Conservation (phyloP, 2,797 vertebrate species). For the Oreortyx pictus region DNA sequence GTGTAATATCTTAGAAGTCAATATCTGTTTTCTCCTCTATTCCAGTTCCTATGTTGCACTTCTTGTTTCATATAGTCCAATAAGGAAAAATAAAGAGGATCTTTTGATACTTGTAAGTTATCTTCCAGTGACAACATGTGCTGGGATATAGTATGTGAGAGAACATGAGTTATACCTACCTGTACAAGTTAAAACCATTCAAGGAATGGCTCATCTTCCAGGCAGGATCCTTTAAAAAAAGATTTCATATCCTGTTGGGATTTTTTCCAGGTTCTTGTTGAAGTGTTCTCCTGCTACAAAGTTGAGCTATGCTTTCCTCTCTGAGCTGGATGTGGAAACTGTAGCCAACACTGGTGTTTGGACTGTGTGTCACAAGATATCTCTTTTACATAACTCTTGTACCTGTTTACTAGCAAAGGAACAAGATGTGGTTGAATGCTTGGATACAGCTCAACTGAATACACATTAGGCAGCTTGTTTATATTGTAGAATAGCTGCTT, state of each 20-base stretch:
- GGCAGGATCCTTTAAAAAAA: background rate
- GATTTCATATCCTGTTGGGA: fast-evolving
- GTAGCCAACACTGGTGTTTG: background rate
- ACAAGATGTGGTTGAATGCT: background rate
- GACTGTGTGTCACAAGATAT: background rate
- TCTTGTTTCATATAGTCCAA: background rate
- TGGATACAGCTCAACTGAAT: background rate
- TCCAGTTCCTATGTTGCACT: background rate
- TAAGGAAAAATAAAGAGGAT: background rate
- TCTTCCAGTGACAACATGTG: fast-evolving
- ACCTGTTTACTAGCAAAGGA: background rate
- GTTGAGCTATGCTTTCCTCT: background rate
- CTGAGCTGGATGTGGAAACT: background rate
- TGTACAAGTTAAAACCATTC: background rate
- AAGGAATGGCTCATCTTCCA: background rate
- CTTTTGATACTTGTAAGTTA: background rate
- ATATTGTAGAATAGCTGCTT: background rate
- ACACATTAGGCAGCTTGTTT: background rate
- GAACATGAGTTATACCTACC: background rate
- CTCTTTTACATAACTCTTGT: background rate
- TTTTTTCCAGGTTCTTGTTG: background rate
- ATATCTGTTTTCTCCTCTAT: background rate
- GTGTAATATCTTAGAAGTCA: background rate
- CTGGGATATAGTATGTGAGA: fast-evolving
- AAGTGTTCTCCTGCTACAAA: background rate